A percentile compares a stretch with the other conserved stretches of the same genome.
These are phyloP conservation scores for Drosophila dunni DNA, from an alignment of 1,140 invertebrate genomes.

Conservation along the genomic window DNA sequence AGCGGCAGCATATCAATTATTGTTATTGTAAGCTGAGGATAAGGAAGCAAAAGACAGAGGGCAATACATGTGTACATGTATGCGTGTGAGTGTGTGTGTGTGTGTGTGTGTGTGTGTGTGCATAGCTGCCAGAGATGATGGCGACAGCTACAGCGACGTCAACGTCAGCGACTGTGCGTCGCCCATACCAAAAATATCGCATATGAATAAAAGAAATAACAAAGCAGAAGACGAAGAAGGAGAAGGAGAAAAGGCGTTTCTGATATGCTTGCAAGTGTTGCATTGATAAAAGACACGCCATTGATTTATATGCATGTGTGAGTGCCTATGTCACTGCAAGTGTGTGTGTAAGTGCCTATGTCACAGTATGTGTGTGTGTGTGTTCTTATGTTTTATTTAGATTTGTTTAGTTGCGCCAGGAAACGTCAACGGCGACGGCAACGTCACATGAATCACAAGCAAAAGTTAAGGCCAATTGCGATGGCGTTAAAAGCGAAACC, in stretches of 20 bases:
- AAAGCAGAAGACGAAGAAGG: too few relatives aligned
- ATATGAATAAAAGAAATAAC: slow-evolving; percentile 23
- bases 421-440: slow-evolving; percentile 43
- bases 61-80: background rate
- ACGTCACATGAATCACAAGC: slow-evolving; percentile 66
- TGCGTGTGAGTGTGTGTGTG: too few relatives aligned
- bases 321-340: background rate
- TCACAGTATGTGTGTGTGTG: background rate
- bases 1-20: slow-evolving; percentile 73
- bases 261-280: slow-evolving; percentile 49
- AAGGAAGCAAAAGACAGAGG: slow-evolving; percentile 20
- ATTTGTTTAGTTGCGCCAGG: slow-evolving; percentile 36
- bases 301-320: slow-evolving; percentile 26
- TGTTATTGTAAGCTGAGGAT: slow-evolving; percentile 59
- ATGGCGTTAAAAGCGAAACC: slow-evolving; percentile 71
- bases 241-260: slow-evolving; percentile 20
- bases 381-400: background rate
- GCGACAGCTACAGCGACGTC: background rate
- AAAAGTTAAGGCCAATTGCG: slow-evolving; percentile 43
- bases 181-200: slow-evolving; percentile 44
- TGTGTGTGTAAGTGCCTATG: slow-evolving; percentile 1
- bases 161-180: slow-evolving; percentile 40
- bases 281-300: slow-evolving; percentile 63
- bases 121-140: background rate
- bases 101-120: too few relatives aligned